These are phyloP conservation scores for Schizaphis graminum DNA, from an alignment of 2,888 invertebrate genomes.

Conservation along the genomic window DNA sequence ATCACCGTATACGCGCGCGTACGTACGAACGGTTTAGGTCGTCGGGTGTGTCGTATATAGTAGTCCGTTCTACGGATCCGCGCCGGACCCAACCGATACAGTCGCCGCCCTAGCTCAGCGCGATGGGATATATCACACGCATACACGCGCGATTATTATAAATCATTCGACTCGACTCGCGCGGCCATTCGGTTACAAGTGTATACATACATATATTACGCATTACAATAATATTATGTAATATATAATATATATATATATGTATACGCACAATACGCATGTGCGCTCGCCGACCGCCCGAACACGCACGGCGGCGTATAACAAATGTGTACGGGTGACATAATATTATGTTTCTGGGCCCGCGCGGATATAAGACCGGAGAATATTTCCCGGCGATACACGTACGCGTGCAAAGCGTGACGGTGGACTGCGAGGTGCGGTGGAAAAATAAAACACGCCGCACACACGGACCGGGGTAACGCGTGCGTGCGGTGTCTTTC, in stretches of 20 bases:
- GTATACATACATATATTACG: not conserved
- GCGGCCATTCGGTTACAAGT: not conserved
- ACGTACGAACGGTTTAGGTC: too few species aligned
- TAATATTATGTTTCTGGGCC: not conserved
- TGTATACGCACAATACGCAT: not conserved
- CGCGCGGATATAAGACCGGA: not conserved
- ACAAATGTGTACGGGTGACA: slow-evolving; percentile 5
- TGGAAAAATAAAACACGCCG: not conserved
- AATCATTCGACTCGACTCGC: slow-evolving; percentile 43
- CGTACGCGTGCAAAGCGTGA: not conserved
- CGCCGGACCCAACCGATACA: not conserved
- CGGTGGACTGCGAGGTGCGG: not conserved
- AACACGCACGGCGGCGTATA: not conserved
- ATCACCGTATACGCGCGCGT: not conserved
- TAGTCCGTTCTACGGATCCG: not conserved
- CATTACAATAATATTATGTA: not conserved
- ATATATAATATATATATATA: too few species aligned
- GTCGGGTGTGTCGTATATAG: not conserved
- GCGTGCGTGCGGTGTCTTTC: not conserved
- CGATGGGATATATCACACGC: not conserved
- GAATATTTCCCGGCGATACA: not conserved
- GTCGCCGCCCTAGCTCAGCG: not conserved
- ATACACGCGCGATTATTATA: not conserved
- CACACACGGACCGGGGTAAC: not conserved
- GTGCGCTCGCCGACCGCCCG: not conserved